Evolutionary conservation across 2,888 invertebrate species (phyloP).

Genomic region (Deilephila elpenor): DNA sequence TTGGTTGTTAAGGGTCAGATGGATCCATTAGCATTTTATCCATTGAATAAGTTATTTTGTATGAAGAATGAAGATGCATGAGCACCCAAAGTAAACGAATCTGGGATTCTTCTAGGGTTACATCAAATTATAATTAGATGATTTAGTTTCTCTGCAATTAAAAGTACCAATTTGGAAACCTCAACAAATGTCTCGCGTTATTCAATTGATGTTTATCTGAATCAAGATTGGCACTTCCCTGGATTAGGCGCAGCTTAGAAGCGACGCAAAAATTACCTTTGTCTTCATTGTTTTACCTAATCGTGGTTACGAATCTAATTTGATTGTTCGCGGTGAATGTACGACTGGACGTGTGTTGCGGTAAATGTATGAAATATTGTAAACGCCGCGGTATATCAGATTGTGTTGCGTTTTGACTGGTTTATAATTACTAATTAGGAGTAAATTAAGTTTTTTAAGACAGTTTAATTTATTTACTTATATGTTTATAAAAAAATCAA

Average conservation of each 20-base stretch:
- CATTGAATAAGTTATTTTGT: too few relatives aligned
- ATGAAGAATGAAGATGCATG: too few relatives aligned
- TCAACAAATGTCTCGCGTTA: neutral
- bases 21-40: too few relatives aligned
- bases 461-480: too few relatives aligned
- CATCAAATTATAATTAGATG: too few relatives aligned
- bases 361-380: constrained; percentile 34
- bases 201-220: constrained; percentile 8
- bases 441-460: too few relatives aligned
- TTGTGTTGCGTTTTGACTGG: neutral
- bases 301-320: constrained; percentile 41
- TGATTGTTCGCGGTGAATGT: constrained; percentile 45
- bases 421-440: neutral
- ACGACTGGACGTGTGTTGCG: constrained; percentile 30
- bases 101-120: too few relatives aligned
- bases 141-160: too few relatives aligned
- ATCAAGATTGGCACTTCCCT: constrained; percentile 19
- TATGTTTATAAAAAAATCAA: too few relatives aligned
- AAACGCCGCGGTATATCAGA: neutral
- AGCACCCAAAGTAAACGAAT: too few relatives aligned
- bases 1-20: too few relatives aligned
- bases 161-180: neutral
- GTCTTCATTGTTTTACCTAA: constrained; percentile 44
- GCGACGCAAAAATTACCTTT: constrained; percentile 45
- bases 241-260: constrained; percentile 32